Evolutionary conservation across 1,140 invertebrate species (phyloP).

Genomic region (Chrysopa pallens): DNA sequence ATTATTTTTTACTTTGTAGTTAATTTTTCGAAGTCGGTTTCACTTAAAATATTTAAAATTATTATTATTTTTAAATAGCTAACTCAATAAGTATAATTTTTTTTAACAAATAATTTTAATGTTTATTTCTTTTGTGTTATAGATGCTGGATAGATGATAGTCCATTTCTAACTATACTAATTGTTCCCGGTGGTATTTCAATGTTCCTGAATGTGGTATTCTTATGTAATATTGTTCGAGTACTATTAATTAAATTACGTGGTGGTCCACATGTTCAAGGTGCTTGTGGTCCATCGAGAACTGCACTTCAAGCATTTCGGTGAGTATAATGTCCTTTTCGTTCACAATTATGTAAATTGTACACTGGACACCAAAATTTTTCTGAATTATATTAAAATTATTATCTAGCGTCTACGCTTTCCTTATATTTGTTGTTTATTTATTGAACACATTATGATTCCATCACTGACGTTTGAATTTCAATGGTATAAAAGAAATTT

Average conservation of each 20-base stretch:
- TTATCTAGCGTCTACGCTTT: neutral
- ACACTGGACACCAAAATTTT: neutral
- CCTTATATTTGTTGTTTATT: no score
- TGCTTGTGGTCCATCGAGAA: conserved; percentile 39
- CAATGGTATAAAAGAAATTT: no score
- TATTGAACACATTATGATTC: no score
- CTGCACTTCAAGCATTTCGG: conserved; percentile 60
- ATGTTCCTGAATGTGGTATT: conserved; percentile 76
- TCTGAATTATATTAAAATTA: neutral
- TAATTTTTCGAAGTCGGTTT: no score
- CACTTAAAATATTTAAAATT: no score
- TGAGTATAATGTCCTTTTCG: conserved; percentile 19
- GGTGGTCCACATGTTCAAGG: conserved; percentile 30
- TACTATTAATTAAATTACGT: conserved; percentile 74
- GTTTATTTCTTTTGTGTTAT: conserved; percentile 12
- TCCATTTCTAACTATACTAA: conserved; percentile 49
- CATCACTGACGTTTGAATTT: no score
- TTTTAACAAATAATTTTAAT: no score
- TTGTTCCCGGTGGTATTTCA: conserved; percentile 60
- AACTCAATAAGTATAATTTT: no score
- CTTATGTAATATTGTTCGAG: conserved; percentile 83
- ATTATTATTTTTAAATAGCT: no score
- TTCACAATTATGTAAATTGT: no score
- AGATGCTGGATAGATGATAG: conserved; percentile 73
- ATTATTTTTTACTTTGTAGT: no score